Evolutionary conservation across 2,113 vertebrate species (phyloP).

Genomic region (Monarcha castaneiventris): DNA sequence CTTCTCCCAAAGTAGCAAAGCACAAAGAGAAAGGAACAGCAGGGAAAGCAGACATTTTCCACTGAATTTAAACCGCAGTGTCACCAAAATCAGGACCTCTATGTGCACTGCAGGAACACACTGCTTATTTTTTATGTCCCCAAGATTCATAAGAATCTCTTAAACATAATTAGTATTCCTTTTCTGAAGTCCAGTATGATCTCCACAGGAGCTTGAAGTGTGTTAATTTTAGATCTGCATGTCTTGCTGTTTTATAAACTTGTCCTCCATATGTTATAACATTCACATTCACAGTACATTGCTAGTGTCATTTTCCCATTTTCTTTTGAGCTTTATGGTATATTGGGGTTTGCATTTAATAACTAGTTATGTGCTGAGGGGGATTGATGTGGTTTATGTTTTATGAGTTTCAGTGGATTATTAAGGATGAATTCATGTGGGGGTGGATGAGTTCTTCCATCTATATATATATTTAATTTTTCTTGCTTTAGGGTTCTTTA

Average conservation of each 20-base stretch:
- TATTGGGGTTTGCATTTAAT: slow-evolving; percentile 53
- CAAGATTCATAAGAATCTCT: not conserved
- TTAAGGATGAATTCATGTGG: slow-evolving; percentile 39
- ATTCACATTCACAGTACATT: slow-evolving; percentile 49
- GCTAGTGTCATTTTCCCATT: slow-evolving; percentile 29
- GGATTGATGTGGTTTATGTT: slow-evolving; percentile 49
- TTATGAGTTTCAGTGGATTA: slow-evolving; percentile 59
- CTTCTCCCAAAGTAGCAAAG: not conserved
- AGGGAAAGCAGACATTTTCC: not conserved
- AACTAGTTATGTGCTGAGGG: slow-evolving; percentile 26
- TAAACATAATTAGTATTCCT: not conserved
- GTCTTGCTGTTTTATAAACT: slow-evolving; percentile 51
- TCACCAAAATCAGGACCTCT: not conserved
- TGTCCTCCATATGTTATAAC: slow-evolving; percentile 26
- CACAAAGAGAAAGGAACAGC: not conserved
- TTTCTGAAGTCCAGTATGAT: slow-evolving; percentile 38
- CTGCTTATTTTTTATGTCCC: not conserved
- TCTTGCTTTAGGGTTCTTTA: not conserved
- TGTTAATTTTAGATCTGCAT: slow-evolving; percentile 56
- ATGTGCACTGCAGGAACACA: not conserved
- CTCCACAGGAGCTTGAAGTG: slow-evolving; percentile 11
- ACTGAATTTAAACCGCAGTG: not conserved
- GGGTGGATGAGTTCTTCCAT: not conserved
- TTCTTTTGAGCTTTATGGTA: slow-evolving; percentile 53
- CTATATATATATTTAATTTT: not conserved